Evolutionary conservation across 2,888 invertebrate genomes (phyloP).

Genomic region (Temnothorax rugatulus): DNA sequence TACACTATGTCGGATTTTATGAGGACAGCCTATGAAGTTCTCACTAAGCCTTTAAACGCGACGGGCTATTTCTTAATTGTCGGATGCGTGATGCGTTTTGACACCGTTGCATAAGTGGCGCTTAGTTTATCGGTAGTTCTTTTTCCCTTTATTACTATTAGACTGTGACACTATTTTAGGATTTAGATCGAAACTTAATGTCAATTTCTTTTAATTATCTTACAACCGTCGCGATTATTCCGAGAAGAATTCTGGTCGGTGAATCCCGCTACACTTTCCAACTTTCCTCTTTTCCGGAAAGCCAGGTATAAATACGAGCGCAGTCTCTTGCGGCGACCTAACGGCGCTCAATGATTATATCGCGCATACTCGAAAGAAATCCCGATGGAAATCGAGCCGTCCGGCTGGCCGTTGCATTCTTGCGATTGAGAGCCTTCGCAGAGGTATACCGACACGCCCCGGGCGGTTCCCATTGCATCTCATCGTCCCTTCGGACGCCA

Average conservation of each 20-base stretch:
- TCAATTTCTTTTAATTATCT: background rate
- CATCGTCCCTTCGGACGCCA: slow-evolving; percentile 71
- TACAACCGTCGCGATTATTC: background rate
- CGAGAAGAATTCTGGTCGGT: background rate
- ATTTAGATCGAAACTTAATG: background rate
- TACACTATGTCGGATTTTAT: slow-evolving; percentile 13
- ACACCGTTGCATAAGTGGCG: slow-evolving; percentile 10
- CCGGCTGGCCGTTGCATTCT: slow-evolving; percentile 73
- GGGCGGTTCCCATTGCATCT: slow-evolving; percentile 80
- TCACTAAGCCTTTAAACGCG: slow-evolving; percentile 27
- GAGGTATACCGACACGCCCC: slow-evolving; percentile 79
- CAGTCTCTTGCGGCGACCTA: background rate
- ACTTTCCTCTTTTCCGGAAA: background rate
- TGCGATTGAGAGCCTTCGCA: slow-evolving; percentile 77
- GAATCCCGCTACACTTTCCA: background rate
- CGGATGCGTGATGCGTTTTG: slow-evolving; percentile 62
- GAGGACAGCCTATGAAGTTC: slow-evolving; percentile 28
- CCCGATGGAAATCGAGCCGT: slow-evolving; percentile 69
- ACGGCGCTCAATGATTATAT: slow-evolving; percentile 29
- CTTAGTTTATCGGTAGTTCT: background rate
- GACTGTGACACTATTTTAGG: background rate
- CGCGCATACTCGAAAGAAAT: slow-evolving; percentile 58
- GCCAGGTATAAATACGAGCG: slow-evolving; percentile 7
- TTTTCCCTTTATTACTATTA: background rate
- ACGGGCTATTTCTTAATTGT: slow-evolving; percentile 67